Evolutionary conservation across 2,797 vertebrate genomes (phyloP).

Genomic region (Aulostomus chinensis): DNA sequence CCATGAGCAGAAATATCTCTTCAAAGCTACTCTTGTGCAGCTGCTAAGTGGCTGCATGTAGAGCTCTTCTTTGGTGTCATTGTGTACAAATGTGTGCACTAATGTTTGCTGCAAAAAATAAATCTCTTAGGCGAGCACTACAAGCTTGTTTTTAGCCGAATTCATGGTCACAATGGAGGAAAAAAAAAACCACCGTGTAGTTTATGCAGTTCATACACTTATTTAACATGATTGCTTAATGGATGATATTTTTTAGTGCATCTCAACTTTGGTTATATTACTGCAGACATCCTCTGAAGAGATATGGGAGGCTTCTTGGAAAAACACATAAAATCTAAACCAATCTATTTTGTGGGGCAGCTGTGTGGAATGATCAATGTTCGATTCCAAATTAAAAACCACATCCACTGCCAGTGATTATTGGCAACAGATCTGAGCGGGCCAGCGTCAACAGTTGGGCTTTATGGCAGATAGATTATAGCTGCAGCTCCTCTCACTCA

Average conservation of each 20-base stretch:
- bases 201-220: background rate
- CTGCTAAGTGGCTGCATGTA: constrained; percentile 25
- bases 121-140: constrained; percentile 2
- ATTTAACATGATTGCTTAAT: background rate
- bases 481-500: constrained; percentile 14
- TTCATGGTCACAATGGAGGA: constrained; percentile 2
- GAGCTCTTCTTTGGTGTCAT: constrained; percentile 22
- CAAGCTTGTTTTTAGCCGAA: background rate
- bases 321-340: constrained; percentile 27
- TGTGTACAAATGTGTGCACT: constrained; percentile 20
- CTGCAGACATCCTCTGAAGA: too few relatives aligned
- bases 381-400: constrained; percentile 46
- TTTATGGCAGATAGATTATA: constrained; percentile 32
- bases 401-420: constrained; percentile 30
- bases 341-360: constrained; percentile 18
- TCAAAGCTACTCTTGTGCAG: constrained; percentile 42
- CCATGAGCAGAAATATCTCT: constrained; percentile 34
- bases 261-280: too few relatives aligned
- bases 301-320: too few relatives aligned
- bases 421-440: constrained; percentile 30
- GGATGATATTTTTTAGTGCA: too few relatives aligned
- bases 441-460: constrained; percentile 29
- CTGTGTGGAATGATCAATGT: constrained; percentile 39
- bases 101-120: constrained; percentile 12
- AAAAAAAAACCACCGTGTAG: background rate